These are phyloP conservation scores for Magallana gigas DNA, from an alignment of 1,140 invertebrate species.

Conservation along the genomic window DNA sequence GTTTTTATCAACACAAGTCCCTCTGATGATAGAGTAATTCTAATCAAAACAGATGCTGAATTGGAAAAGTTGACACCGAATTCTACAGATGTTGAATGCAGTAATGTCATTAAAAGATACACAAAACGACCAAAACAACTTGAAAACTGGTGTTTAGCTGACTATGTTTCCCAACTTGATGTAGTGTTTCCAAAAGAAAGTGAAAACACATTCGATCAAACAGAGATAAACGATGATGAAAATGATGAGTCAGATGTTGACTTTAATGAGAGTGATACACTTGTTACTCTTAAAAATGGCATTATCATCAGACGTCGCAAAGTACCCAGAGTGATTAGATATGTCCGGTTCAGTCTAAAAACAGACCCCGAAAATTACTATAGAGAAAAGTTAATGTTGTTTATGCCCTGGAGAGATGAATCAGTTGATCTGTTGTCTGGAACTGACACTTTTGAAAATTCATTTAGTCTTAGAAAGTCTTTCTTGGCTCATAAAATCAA, in stretches of 20 bases:
- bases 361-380: too few relatives aligned
- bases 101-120: neutral
- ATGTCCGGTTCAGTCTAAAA: neutral
- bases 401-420: too few relatives aligned
- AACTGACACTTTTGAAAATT: too few relatives aligned
- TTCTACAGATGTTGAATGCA: constrained; percentile 2
- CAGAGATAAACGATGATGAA: constrained; percentile 29
- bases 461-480: neutral
- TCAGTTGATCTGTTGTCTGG: too few relatives aligned
- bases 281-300: constrained; percentile 50
- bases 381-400: too few relatives aligned
- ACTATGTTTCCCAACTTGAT: too few relatives aligned
- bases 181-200: constrained; percentile 17
- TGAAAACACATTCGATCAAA: neutral
- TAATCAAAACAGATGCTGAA: constrained; percentile 4
- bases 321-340: neutral
- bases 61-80: neutral
- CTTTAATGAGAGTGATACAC: neutral
- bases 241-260: neutral
- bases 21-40: too few relatives aligned
- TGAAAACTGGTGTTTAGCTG: too few relatives aligned
- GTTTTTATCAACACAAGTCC: too few relatives aligned
- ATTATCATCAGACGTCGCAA: constrained; percentile 39
- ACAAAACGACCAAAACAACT: too few relatives aligned
- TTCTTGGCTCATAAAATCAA: neutral